Evolutionary conservation across 1,140 invertebrate species (phyloP).

Genomic region (Diorhabda elongata): DNA sequence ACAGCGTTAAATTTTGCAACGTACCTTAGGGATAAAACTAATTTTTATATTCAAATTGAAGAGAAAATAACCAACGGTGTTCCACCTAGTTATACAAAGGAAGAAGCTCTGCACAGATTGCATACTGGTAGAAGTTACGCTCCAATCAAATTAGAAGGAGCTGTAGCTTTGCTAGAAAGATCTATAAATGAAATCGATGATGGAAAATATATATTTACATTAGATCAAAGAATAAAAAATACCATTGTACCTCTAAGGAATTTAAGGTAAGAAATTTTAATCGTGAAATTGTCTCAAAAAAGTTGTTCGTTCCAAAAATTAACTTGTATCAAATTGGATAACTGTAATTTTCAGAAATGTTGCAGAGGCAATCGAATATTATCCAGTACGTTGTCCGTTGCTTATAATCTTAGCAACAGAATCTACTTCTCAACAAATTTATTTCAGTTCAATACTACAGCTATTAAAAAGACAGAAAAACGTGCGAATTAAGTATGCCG

Average conservation of each 20-base stretch:
- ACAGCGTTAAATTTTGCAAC: constrained; percentile 36
- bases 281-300: constrained; percentile 24
- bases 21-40: constrained; percentile 36
- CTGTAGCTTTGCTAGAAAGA: constrained; percentile 51
- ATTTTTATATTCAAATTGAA: constrained; percentile 36
- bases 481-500: constrained; percentile 44
- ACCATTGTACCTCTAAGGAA: constrained; percentile 26
- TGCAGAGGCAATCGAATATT: constrained; percentile 39
- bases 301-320: background rate
- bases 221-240: constrained; percentile 34
- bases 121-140: constrained; percentile 39
- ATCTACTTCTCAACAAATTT: background rate
- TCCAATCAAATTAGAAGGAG: constrained; percentile 44
- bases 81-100: constrained; percentile 48
- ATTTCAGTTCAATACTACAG: constrained; percentile 15
- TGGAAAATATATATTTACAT: constrained; percentile 41
- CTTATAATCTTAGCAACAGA: constrained; percentile 40
- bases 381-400: constrained; percentile 38
- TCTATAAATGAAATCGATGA: constrained; percentile 43
- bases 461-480: constrained; percentile 32
- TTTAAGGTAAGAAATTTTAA: constrained; percentile 35
- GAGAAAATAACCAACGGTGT: constrained; percentile 35
- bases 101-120: constrained; percentile 51
- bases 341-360: constrained; percentile 21
- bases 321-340: background rate